Evolutionary conservation across 2,113 vertebrate species (phyloP).

Genomic region (Rhagologus leucostigma): DNA sequence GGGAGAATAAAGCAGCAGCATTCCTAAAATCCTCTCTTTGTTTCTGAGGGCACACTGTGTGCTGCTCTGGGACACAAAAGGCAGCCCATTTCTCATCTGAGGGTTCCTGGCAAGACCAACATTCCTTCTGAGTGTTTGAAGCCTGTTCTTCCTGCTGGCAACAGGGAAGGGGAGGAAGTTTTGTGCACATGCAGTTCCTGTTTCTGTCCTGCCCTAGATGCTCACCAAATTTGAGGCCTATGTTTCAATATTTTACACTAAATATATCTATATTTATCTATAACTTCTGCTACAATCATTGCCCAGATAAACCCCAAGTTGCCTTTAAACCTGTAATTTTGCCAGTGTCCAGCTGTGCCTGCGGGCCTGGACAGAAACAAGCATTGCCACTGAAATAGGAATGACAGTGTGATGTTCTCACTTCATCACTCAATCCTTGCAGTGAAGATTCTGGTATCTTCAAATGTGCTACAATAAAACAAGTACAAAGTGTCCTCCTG

Average conservation of each 20-base stretch:
- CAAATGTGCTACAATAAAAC: background rate
- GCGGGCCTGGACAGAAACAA: background rate
- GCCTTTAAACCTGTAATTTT: background rate
- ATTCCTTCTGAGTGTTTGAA: background rate
- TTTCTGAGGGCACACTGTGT: background rate
- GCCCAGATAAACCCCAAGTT: background rate
- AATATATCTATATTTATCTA: background rate
- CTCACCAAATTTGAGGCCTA: background rate
- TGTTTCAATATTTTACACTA: background rate
- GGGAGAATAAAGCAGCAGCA: background rate
- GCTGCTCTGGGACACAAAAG: background rate
- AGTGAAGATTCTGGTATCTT: background rate
- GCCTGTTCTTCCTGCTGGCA: background rate
- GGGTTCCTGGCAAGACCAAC: background rate
- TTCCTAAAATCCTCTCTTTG: background rate
- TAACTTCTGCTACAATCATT: background rate
- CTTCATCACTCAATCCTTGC: background rate
- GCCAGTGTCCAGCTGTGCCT: background rate
- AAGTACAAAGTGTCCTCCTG: background rate
- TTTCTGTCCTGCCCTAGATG: background rate
- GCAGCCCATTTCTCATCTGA: background rate
- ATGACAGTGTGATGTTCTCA: background rate
- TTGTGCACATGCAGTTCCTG: background rate
- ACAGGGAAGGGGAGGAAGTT: background rate
- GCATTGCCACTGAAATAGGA: background rate